Base-by-base conservation (phyloP, 2,888 invertebrate genomes). In the Pandemis heparana region DNA sequence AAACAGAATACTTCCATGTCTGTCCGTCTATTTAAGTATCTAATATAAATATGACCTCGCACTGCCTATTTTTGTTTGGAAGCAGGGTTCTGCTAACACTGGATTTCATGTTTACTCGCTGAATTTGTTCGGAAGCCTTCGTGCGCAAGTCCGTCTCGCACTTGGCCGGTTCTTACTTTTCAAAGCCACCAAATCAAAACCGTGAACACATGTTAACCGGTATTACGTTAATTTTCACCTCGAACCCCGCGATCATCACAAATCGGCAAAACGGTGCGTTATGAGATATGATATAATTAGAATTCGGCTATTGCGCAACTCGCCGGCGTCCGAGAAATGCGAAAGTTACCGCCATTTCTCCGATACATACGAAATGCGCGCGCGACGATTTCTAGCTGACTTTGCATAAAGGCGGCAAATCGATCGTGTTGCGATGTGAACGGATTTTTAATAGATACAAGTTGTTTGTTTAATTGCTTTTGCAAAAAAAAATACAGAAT, bases 321-420 rank as follows among this genome's bases (percentile, higher is more conserved):
- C 70, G 62, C 69, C 64, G 61, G 43, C 59, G 67, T 77, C 70
- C 80, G 82, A 83, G 88, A 90, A 87, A 88, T 87, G 85, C 88
- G 90, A 90, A 90, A 90, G 90, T 83, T 82, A 76, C 74, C 77
- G 72, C 79, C 86, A 89, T 89, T 88, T 90, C 86, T 84, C 85
- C 84, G 80, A 81, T 79, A 77, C 75, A 71, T 82, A 81, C 79
- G 77, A 79, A 80, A 82, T 77, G 81, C 75, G 70, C 65, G 66
- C 70, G 71, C 74, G 75, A 73, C 78, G 87, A 88, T 88, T 89
- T 90, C 89, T 85, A 85, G 82, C 85, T 88, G 87, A 88, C 87
- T 87, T 82, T 79, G 87, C 89, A 88, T 81, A 83, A 84, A 80
- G 80, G 76, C 4, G 56, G 61, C 38, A 23, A 46, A 73, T 68